Conservation (phyloP, 2,888 invertebrate genomes). For the Drosophila neutralis region DNA sequence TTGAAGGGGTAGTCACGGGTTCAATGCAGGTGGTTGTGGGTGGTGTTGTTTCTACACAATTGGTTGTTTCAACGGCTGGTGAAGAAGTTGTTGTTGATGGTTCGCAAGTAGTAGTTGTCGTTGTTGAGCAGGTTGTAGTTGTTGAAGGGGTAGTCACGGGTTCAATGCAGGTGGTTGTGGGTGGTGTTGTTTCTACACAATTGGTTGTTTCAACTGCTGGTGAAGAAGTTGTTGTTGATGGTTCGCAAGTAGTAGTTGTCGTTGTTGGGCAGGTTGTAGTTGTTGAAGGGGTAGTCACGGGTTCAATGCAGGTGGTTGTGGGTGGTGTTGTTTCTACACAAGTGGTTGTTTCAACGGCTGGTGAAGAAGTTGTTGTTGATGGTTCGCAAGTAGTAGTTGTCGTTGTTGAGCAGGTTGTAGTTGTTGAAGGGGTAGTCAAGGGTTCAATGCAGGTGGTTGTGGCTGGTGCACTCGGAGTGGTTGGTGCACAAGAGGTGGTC, state of each 20-base stretch:
- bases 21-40: not conserved
- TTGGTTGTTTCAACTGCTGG: not conserved
- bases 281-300: slow-evolving; percentile 1
- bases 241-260: slow-evolving; percentile 6
- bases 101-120: not conserved
- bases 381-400: slow-evolving; percentile 24
- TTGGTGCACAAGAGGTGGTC: slow-evolving; percentile 25
- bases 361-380: slow-evolving; percentile 26
- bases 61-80: not conserved
- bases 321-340: slow-evolving; percentile 8
- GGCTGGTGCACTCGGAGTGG: slow-evolving; percentile 10
- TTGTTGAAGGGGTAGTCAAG: not conserved
- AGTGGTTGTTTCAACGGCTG: slow-evolving; percentile 22
- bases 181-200: not conserved
- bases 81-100: not conserved
- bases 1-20: not conserved
- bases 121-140: not conserved
- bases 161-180: slow-evolving; percentile 4
- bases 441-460: slow-evolving; percentile 22
- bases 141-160: slow-evolving; percentile 14
- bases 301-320: slow-evolving; percentile 11
- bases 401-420: slow-evolving; percentile 1
- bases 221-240: not conserved
- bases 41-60: not conserved
- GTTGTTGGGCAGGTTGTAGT: not conserved